These are phyloP conservation scores for Neogobius melanostomus DNA, from an alignment of 2,113 vertebrate genomes.

Conservation along the genomic window DNA sequence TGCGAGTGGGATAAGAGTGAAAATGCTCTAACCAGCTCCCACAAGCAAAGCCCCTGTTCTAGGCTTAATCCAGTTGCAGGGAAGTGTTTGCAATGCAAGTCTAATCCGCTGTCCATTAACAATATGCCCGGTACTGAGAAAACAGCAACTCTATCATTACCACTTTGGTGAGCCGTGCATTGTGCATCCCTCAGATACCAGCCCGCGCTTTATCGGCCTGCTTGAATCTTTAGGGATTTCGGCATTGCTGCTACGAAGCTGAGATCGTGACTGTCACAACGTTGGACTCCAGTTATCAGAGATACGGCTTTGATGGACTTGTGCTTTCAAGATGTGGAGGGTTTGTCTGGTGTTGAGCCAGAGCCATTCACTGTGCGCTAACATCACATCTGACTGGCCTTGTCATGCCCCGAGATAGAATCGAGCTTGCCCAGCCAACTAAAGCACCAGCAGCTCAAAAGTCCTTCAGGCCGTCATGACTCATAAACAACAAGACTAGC, in stretches of 20 bases:
- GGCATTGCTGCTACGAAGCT: background rate
- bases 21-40: background rate
- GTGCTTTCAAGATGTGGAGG: constrained; percentile 1
- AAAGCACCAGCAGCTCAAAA: constrained; percentile 5
- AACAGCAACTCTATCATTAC: background rate
- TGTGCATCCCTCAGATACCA: background rate
- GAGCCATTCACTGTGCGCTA: constrained; percentile 10
- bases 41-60: background rate
- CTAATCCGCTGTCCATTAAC: constrained; percentile 12
- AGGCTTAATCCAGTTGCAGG: constrained; percentile 1
- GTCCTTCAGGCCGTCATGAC: constrained; percentile 8
- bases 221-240: background rate
- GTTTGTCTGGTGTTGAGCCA: background rate
- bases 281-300: constrained; percentile 14
- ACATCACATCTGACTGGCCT: constrained; percentile 2
- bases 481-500: constrained; percentile 15
- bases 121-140: background rate
- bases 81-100: constrained; percentile 3
- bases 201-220: background rate
- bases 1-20: background rate
- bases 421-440: background rate
- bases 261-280: background rate
- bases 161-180: background rate
- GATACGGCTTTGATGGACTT: constrained; percentile 4
- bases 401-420: background rate